Percentiles rank a stretch among this genome's conserved stretches.
These are phyloP conservation scores for Oreotrochilus melanogaster DNA, from an alignment of 2,113 vertebrate genomes.

Conservation along the genomic window DNA sequence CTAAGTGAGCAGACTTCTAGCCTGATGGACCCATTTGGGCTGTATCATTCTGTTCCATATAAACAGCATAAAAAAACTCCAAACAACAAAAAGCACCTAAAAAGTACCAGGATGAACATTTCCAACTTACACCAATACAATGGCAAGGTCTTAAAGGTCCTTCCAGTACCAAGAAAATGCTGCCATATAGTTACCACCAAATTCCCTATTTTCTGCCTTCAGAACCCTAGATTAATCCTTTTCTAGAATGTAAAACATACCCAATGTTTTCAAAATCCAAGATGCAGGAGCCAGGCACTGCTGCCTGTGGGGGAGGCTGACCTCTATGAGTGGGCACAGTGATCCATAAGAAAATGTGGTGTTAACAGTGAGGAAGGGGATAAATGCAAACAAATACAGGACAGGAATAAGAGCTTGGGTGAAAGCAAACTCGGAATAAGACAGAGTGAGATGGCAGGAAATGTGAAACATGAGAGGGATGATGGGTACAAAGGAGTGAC, in stretches of 20 bases:
- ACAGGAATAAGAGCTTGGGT: not conserved
- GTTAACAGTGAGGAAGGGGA: not conserved
- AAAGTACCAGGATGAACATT: not conserved
- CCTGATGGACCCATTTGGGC: fast-evolving
- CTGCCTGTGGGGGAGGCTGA: not conserved
- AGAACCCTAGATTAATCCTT: not conserved
- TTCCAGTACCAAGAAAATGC: not conserved
- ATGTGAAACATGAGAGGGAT: not conserved
- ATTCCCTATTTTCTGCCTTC: not conserved
- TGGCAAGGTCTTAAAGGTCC: not conserved
- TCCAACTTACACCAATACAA: not conserved
- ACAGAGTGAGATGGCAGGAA: not conserved
- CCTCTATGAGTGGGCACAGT: fast-evolving
- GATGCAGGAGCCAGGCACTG: not conserved
- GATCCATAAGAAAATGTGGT: not conserved
- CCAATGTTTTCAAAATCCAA: not conserved
- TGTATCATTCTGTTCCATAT: not conserved
- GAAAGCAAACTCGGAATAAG: not conserved
- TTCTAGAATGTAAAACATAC: not conserved
- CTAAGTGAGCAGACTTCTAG: not conserved
- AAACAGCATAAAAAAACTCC: not conserved
- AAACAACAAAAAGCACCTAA: no score
- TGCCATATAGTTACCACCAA: not conserved
- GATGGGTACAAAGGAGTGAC: not conserved
- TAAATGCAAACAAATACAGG: not conserved